Percentiles rank a stretch among this genome's conserved stretches.
Evolutionary conservation across 1,140 invertebrate genomes (phyloP).

Genomic region (Cataglyphis hispanica): DNA sequence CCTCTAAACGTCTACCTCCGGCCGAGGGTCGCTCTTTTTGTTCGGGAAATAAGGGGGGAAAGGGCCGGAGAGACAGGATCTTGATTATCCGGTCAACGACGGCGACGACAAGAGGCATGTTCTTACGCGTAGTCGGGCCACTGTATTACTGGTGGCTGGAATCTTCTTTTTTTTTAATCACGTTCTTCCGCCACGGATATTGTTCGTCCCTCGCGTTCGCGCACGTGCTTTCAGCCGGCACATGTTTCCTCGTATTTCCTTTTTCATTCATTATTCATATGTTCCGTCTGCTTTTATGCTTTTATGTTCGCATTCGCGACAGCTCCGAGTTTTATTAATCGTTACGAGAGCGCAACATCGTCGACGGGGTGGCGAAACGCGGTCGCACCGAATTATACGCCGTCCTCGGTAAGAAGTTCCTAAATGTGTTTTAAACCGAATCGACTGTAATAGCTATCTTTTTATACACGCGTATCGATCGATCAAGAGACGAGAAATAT

Average conservation of each 20-base stretch:
- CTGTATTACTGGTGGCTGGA: constrained; percentile 42
- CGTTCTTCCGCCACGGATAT: constrained; percentile 49
- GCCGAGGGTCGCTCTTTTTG: constrained; percentile 43
- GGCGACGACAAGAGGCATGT: constrained; percentile 38
- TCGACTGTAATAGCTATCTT: constrained; percentile 32
- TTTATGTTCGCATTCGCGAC: neutral
- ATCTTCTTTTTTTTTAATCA: constrained; percentile 73
- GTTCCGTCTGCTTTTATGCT: constrained; percentile 9
- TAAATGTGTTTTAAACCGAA: constrained; percentile 51
- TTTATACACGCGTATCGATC: constrained; percentile 19
- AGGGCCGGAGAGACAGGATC: constrained; percentile 42
- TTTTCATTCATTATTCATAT: constrained; percentile 71
- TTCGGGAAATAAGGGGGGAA: constrained; percentile 15
- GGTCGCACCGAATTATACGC: constrained; percentile 38
- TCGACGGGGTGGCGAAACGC: constrained; percentile 7
- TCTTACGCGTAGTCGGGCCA: constrained; percentile 65
- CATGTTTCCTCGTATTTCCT: constrained; percentile 22
- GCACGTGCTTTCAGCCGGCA: constrained; percentile 7
- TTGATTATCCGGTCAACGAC: constrained; percentile 63
- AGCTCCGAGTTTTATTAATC: constrained; percentile 64
- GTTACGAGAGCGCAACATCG: constrained; percentile 20
- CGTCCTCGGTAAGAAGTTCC: constrained; percentile 22
- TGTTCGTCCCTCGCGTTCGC: constrained; percentile 25
- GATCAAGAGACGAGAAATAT: constrained; percentile 2
- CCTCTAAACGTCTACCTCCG: constrained; percentile 42